Evolutionary conservation across 1,140 invertebrate species (phyloP).

Genomic region (Dufourea novaeangliae): DNA sequence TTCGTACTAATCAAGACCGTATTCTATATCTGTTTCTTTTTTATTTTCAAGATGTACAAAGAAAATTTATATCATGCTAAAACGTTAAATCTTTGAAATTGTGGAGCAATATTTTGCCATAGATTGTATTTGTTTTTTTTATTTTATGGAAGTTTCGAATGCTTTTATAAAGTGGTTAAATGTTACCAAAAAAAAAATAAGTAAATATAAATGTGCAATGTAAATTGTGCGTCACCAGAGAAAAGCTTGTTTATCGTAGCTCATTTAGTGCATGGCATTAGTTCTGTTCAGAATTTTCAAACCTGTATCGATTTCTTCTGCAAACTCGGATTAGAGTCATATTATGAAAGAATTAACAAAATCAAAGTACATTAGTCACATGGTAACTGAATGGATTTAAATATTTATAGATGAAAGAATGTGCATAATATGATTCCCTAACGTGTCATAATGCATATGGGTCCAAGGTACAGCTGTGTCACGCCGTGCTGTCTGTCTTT

Average conservation of each 20-base stretch:
- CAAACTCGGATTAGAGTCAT: constrained; percentile 64
- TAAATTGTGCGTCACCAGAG: constrained; percentile 6
- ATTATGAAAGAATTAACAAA: constrained; percentile 47
- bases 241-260: constrained; percentile 21
- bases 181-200: neutral
- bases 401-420: constrained; percentile 24
- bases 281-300: constrained; percentile 50
- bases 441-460: constrained; percentile 74
- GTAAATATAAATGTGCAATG: neutral
- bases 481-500: constrained; percentile 70
- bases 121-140: neutral
- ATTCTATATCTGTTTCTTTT: neutral
- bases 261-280: constrained; percentile 55
- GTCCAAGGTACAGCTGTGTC: constrained; percentile 80
- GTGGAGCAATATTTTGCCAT: neutral
- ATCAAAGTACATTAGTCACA: constrained; percentile 28
- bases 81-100: neutral
- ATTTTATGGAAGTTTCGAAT: neutral
- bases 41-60: neutral
- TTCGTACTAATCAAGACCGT: too few relatives aligned
- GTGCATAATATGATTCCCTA: constrained; percentile 34
- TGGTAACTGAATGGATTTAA: constrained; percentile 16
- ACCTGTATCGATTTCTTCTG: constrained; percentile 75
- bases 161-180: neutral
- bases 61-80: neutral